These are phyloP conservation scores for Molorchus minor DNA, from an alignment of 2,888 invertebrate genomes.

Conservation along the genomic window DNA sequence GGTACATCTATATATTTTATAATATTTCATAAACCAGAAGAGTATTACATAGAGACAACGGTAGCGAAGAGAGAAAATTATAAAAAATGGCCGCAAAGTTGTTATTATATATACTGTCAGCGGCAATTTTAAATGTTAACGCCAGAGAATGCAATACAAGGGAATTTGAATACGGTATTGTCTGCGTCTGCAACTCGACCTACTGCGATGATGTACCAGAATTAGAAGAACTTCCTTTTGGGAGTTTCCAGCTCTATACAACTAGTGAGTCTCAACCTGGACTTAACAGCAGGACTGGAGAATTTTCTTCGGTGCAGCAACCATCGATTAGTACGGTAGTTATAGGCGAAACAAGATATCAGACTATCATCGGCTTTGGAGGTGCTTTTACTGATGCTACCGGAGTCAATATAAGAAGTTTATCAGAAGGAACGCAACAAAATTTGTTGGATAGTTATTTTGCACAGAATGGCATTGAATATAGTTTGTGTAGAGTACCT, in stretches of 20 bases:
- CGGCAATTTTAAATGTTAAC: too few species aligned
- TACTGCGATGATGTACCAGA: constrained; percentile 62
- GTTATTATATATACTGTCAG: too few species aligned
- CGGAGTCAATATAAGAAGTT: constrained; percentile 73
- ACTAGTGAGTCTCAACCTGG: constrained; percentile 66
- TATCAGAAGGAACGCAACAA: constrained; percentile 65
- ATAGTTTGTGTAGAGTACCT: constrained; percentile 81
- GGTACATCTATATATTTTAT: too few species aligned
- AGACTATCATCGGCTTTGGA: constrained; percentile 83
- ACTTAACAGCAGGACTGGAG: constrained; percentile 63
- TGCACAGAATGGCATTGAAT: constrained; percentile 73
- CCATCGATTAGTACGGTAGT: background rate
- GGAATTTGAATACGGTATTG: constrained; percentile 37
- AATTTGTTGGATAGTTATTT: constrained; percentile 73
- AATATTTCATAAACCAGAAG: too few species aligned
- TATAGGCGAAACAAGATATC: constrained; percentile 56
- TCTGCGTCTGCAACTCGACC: constrained; percentile 62
- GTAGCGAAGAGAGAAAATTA: too few species aligned
- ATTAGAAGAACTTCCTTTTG: constrained; percentile 31
- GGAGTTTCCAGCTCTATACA: constrained; percentile 55
- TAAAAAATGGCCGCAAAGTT: too few species aligned
- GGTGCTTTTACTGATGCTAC: constrained; percentile 78
- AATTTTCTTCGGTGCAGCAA: constrained; percentile 49
- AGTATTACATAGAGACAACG: too few species aligned
- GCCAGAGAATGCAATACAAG: constrained; percentile 24